Evolutionary conservation across 1,140 invertebrate species (phyloP).

Genomic region (Zaprionus davidi): DNA sequence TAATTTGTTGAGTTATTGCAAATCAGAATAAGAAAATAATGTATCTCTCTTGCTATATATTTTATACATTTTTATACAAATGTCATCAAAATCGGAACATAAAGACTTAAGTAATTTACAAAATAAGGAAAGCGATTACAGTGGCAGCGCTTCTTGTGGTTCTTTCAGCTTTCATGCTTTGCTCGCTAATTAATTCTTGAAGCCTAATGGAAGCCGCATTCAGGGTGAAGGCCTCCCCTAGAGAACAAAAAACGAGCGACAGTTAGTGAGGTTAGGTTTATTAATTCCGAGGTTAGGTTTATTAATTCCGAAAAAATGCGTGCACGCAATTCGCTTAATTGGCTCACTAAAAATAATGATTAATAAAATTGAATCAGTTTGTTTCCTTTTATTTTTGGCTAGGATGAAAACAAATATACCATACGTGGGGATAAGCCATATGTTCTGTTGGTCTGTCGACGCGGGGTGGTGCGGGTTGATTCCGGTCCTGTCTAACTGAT

Average conservation of each 20-base stretch:
- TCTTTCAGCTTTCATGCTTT: background rate
- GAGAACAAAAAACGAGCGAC: background rate
- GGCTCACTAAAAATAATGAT: background rate
- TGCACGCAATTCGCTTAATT: background rate
- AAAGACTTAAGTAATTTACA: background rate
- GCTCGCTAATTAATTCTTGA: slow-evolving; percentile 2
- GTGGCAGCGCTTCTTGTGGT: background rate
- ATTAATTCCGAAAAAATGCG: background rate
- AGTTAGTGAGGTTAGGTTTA: background rate
- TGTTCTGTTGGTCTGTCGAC: background rate
- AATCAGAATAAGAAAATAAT: background rate
- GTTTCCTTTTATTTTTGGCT: background rate
- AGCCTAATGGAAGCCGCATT: background rate
- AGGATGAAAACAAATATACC: background rate
- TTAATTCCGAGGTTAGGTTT: background rate
- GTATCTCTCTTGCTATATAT: background rate
- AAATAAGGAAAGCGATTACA: background rate
- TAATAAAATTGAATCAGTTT: background rate
- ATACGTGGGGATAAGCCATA: background rate
- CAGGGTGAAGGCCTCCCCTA: background rate
- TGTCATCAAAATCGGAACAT: background rate
- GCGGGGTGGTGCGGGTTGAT: background rate
- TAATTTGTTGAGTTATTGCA: background rate
- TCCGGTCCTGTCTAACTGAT: background rate
- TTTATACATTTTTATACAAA: background rate